Base-by-base conservation (phyloP, 2,888 invertebrate species). In the Amaurobius ferox region DNA sequence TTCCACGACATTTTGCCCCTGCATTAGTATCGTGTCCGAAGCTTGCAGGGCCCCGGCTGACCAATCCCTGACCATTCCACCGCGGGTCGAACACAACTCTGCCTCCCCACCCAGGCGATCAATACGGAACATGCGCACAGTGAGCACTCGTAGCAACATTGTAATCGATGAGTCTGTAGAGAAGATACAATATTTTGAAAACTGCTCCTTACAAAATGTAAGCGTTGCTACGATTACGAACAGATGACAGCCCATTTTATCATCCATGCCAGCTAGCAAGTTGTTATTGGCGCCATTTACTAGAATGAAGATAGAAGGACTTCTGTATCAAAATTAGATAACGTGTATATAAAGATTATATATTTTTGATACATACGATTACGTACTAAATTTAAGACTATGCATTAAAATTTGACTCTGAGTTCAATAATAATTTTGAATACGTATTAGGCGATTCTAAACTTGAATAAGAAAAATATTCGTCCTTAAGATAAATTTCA, bases 141-240 rank as follows among this genome's bases (percentile, higher is more conserved):
- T 3, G 9, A 16, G 3, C 16, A 23, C 23, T 32, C 74, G 68
- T 39, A 35, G 74, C 74, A 74, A 81, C 81, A 76, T 76, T 76
- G 81, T 81, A 81, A 81, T 81, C 81, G 81, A 81, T 81, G 81
- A 44, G 44, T 61, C 62, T 62, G 70, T 68, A 39, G 40, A 61
- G 55, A 23, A 81, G 81, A 76, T 81, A 81, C 81, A 81, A 81
- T 76, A 81, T 81, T 81, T 81, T 55, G 66, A 64, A 66, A 64
- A 26, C 30, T 80, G 66, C 66, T 48, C 44, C 44, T 44, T 74
- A n/a, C 13, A 28, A 44, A 35, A n/a, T 19, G 30, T 29, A 16
- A 70, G 62, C 29, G 29, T 19, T 32, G 32, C 32, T 48, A 23
- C n/a, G 39, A 70, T 71, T 79, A 79, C 71, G 70, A 70, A 79